phyloP scores from a whole-genome alignment of 2,888 invertebrate species.

The Drosophila paracracens region DNA sequence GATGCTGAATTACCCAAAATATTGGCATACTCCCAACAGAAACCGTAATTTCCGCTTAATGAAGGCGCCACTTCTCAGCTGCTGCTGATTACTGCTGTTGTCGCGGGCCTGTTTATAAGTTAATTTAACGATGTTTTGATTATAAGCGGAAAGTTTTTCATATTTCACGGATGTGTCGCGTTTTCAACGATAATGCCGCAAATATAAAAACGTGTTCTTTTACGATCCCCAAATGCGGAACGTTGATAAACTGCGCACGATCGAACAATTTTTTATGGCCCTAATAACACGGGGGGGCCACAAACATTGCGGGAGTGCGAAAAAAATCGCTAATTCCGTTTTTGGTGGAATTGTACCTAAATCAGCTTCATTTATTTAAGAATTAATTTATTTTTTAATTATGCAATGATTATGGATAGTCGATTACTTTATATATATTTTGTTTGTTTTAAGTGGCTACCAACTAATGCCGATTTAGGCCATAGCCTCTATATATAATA shows the following conservation, averaged over 20 bases:
- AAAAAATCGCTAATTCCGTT: not conserved
- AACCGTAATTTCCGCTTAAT: slow-evolving; percentile 37
- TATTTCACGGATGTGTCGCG: slow-evolving; percentile 57
- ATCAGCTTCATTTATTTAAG: not conserved
- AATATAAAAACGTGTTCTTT: slow-evolving; percentile 55
- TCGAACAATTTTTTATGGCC: slow-evolving; percentile 19
- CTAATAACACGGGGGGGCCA: slow-evolving; percentile 14
- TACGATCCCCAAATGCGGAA: slow-evolving; percentile 40
- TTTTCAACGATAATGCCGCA: slow-evolving; percentile 51
- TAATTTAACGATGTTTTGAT: slow-evolving; percentile 57
- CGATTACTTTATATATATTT: too few relatives aligned
- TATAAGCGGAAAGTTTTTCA: slow-evolving; percentile 73
- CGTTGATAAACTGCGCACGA: slow-evolving; percentile 35
- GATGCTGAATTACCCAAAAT: not conserved
- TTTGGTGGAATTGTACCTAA: not conserved
- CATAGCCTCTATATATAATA: slow-evolving; percentile 3
- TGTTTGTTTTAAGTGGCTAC: not conserved
- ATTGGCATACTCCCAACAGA: not conserved
- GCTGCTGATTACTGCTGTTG: slow-evolving; percentile 25
- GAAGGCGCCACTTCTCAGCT: slow-evolving; percentile 19
- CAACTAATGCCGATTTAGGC: slow-evolving; percentile 3
- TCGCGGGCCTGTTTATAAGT: slow-evolving; percentile 32
- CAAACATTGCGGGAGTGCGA: not conserved
- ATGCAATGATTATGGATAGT: not conserved
- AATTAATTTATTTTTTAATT: not conserved